A percentile compares a stretch with the other conserved stretches of the same genome.
Evolutionary conservation across 2,888 invertebrate species (phyloP).

Genomic region (Phlogophora meticulosa): DNA sequence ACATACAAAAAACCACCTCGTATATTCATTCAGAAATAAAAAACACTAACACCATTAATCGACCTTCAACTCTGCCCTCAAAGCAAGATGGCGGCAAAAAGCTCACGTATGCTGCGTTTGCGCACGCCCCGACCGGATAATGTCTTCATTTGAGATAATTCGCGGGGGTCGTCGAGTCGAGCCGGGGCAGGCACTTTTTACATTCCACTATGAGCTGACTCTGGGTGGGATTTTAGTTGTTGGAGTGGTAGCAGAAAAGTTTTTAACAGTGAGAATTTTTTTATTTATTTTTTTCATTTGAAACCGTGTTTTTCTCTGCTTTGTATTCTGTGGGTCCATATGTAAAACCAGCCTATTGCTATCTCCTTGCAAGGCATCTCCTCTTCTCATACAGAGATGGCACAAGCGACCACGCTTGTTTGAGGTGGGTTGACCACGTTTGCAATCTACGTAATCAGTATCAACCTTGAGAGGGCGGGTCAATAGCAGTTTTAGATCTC

Average conservation of each 20-base stretch:
- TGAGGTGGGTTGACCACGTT: no score
- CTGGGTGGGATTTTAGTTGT: conserved; percentile 78
- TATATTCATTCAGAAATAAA: conserved; percentile 12
- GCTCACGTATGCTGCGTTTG: conserved; percentile 75
- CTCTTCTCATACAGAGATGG: no score
- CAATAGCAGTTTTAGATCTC: no score
- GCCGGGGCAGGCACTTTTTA: conserved; percentile 72
- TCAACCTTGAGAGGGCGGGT: no score
- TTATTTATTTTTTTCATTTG: neutral
- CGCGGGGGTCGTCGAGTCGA: conserved; percentile 73
- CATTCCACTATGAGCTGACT: conserved; percentile 81
- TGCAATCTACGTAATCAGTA: no score
- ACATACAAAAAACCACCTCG: conserved; percentile 5
- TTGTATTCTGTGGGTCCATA: neutral
- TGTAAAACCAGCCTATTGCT: no score
- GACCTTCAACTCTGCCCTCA: conserved; percentile 78
- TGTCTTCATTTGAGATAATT: conserved; percentile 90
- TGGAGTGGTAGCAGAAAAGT: conserved; percentile 67
- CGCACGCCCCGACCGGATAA: conserved; percentile 82
- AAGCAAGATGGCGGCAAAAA: conserved; percentile 71
- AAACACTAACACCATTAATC: conserved; percentile 54
- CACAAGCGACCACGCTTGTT: no score
- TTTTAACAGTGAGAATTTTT: neutral
- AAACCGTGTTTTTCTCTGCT: no score
- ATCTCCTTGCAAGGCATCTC: no score